Evolutionary conservation across 2,113 vertebrate genomes (phyloP).

Genomic region (Lota lota): DNA sequence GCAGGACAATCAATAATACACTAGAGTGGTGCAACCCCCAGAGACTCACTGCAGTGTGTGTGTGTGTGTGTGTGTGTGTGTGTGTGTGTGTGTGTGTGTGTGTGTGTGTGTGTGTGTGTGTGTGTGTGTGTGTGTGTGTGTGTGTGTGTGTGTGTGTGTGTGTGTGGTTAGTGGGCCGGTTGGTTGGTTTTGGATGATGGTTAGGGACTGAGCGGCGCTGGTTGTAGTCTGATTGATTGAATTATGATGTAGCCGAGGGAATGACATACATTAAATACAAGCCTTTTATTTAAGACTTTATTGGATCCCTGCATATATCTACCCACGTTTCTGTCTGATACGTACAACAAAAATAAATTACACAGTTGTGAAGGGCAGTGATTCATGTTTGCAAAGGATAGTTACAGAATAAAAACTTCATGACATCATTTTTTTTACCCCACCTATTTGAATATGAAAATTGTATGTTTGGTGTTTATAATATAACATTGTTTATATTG

Average conservation of each 20-base stretch:
- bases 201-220: slow-evolving; percentile 40
- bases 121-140: slow-evolving; percentile 6
- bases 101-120: slow-evolving; percentile 50
- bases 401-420: no score
- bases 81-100: slow-evolving; percentile 1
- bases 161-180: slow-evolving; percentile 4
- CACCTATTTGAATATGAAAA: no score
- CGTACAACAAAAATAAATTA: no score
- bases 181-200: slow-evolving; percentile 44
- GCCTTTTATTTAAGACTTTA: slow-evolving; percentile 50
- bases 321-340: not conserved
- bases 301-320: not conserved
- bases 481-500: no score
- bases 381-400: no score
- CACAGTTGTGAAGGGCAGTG: no score
- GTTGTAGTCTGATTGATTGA: slow-evolving; percentile 64
- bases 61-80: slow-evolving; percentile 2
- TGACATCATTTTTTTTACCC: no score
- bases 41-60: slow-evolving; percentile 62
- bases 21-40: slow-evolving; percentile 83
- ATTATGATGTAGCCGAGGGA: slow-evolving; percentile 42
- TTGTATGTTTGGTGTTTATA: no score
- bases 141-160: slow-evolving; percentile 1
- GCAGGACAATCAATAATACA: slow-evolving; percentile 87
- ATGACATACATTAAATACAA: slow-evolving; percentile 38